Conservation (phyloP, 2,888 invertebrate species). For the Bugula neritina region DNA sequence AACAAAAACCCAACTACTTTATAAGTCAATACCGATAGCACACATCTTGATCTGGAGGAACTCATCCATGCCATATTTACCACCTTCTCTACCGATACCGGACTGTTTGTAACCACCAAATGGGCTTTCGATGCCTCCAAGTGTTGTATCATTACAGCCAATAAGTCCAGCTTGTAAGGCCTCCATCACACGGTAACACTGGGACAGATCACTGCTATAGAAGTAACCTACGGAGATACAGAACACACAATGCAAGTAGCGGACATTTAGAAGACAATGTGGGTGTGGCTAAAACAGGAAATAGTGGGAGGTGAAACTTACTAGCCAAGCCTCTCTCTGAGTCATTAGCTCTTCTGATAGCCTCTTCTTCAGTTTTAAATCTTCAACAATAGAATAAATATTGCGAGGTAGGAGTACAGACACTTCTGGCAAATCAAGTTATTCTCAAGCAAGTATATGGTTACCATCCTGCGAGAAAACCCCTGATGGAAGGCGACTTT, state of each 20-base stretch:
- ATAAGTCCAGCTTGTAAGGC: constrained; percentile 77
- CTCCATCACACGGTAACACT: constrained; percentile 81
- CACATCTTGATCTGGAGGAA: constrained; percentile 73
- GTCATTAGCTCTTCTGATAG: constrained; percentile 72
- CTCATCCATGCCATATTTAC: constrained; percentile 83
- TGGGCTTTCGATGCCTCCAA: constrained; percentile 84
- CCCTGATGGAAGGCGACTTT: too few species aligned
- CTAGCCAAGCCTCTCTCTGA: constrained; percentile 76
- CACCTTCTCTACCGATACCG: constrained; percentile 89
- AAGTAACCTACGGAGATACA: constrained; percentile 85
- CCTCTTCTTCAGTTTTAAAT: constrained; percentile 83
- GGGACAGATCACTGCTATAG: constrained; percentile 78
- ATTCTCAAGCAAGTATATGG: too few species aligned
- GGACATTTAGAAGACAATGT: too few species aligned
- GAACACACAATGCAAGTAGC: too few species aligned
- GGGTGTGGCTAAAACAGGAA: too few species aligned
- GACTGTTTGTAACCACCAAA: constrained; percentile 98
- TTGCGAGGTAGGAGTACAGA: too few species aligned
- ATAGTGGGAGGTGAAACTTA: too few species aligned
- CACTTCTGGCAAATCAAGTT: too few species aligned
- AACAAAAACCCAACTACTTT: too few species aligned
- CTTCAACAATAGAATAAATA: constrained; percentile 42
- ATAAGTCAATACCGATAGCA: constrained; percentile 58
- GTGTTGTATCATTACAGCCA: constrained; percentile 88
- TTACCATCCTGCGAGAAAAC: too few species aligned